Evolutionary conservation across 2,888 invertebrate genomes (phyloP).

Genomic region (Reticulitermes lucifugus): DNA sequence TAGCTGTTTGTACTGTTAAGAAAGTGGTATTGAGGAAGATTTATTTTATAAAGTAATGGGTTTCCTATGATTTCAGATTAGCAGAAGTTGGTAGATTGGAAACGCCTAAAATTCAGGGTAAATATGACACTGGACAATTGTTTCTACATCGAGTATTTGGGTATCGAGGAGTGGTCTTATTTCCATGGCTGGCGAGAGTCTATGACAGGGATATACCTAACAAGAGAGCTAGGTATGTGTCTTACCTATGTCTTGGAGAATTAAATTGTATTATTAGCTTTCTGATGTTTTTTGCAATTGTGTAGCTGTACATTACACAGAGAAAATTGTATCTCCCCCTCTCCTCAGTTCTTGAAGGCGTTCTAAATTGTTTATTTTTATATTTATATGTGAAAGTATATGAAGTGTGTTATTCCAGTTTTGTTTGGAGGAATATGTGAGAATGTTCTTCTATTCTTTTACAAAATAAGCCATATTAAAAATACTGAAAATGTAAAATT

Average conservation of each 20-base stretch:
- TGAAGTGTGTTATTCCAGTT: too few relatives aligned
- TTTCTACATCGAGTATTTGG: slow-evolving; percentile 97
- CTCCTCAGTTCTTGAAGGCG: too few relatives aligned
- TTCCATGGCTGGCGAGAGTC: slow-evolving; percentile 96
- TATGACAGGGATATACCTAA: slow-evolving; percentile 91
- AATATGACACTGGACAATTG: slow-evolving; percentile 96
- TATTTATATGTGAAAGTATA: too few relatives aligned
- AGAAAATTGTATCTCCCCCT: too few relatives aligned
- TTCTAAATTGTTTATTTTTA: too few relatives aligned
- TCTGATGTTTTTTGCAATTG: too few relatives aligned
- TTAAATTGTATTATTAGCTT: neutral
- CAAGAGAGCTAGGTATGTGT: slow-evolving; percentile 69
- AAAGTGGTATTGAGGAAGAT: neutral
- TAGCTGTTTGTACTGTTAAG: neutral
- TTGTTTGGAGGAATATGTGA: too few relatives aligned
- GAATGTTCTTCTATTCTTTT: too few relatives aligned
- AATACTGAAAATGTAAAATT: too few relatives aligned
- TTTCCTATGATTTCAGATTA: slow-evolving; percentile 70
- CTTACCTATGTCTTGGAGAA: neutral
- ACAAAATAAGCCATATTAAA: too few relatives aligned
- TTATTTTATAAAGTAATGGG: neutral
- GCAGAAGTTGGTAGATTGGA: slow-evolving; percentile 95
- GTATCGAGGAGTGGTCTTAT: slow-evolving; percentile 95
- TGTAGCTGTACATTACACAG: too few relatives aligned
- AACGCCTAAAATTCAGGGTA: slow-evolving; percentile 85